Evolutionary conservation across 2,113 vertebrate species (phyloP), one percentile per base, ranked within the genome.

Genomic region (Donacobius atricapilla): DNA sequence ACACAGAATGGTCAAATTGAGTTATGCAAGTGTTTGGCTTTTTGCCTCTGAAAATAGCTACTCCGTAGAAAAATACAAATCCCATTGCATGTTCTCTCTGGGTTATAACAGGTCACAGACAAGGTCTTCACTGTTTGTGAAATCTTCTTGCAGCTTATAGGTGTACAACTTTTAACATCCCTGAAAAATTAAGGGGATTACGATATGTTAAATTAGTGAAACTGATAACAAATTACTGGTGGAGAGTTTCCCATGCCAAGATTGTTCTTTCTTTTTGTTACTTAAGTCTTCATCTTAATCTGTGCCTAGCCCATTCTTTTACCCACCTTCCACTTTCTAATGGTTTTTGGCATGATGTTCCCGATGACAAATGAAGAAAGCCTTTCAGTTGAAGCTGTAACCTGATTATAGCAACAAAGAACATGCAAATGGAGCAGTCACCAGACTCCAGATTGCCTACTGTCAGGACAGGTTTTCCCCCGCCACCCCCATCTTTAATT

Each of bases 1-100:
- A 66, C 80, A 53, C 21, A 30, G 90, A 83, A 50, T 27, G 57
- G 83, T 57, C 84, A 71, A 27, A 65, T 2, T 57, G 80, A 56
- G 37, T 96, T 96, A 92, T 93, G 91, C 77, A 94, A 90, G 58
- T 10, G 72, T 37, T 91, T 87, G 96, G 89, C 91, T 83, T 87
- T 87, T 40, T 81, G 94, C 86, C 93, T 92, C 92, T 91, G 84
- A 81, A 96, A 96, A 87, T 76, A 93, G 35, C 63, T 58, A 4
- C 89, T 93, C 42, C 24, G 87, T 37, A 83, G 80, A 54, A 86
- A 79, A 93, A 93, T 42, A 68, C 69, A 68, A 95, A 90, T 61
- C 47, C 15, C 60, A 33, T 21, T 30, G 30, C 94, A 19, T 85
- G 50, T 87, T 58, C 84, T 94, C 30, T 64, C 73, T 30, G 92